Conservation (phyloP, 2,113 vertebrate genomes). For the Numenius arquata region DNA sequence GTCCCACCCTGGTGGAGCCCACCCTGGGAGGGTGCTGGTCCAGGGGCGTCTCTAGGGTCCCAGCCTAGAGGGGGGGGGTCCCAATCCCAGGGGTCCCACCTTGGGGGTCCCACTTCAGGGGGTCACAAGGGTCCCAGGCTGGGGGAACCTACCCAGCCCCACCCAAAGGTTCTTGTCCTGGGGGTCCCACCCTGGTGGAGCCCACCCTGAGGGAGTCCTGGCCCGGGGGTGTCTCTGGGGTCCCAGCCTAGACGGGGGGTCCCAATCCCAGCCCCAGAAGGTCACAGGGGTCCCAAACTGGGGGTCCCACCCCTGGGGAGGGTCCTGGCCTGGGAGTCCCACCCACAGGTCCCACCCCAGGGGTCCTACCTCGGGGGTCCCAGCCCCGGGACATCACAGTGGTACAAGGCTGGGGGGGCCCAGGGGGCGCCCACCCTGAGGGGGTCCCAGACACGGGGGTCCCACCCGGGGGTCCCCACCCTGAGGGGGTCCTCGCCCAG, state of each 20-base stretch:
- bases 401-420: background rate
- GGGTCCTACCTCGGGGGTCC: background rate
- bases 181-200: background rate
- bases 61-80: no score
- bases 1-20: background rate
- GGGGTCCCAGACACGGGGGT: background rate
- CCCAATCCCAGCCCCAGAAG: background rate
- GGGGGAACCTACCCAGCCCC: no score
- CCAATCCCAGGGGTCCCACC: background rate
- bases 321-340: background rate
- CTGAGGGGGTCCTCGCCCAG: background rate
- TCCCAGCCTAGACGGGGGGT: no score
- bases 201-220: background rate
- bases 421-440: background rate
- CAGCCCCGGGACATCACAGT: background rate
- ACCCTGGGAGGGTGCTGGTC: background rate
- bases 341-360: background rate
- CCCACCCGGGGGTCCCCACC: background rate
- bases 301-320: background rate
- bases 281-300: background rate
- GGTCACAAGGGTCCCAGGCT: background rate
- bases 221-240: background rate
- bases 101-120: background rate
- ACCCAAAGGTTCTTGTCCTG: no score
- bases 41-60: background rate